Evolutionary conservation across 2,113 vertebrate species (phyloP).

Genomic region (Sinocyclocheilus anophthalmus): DNA sequence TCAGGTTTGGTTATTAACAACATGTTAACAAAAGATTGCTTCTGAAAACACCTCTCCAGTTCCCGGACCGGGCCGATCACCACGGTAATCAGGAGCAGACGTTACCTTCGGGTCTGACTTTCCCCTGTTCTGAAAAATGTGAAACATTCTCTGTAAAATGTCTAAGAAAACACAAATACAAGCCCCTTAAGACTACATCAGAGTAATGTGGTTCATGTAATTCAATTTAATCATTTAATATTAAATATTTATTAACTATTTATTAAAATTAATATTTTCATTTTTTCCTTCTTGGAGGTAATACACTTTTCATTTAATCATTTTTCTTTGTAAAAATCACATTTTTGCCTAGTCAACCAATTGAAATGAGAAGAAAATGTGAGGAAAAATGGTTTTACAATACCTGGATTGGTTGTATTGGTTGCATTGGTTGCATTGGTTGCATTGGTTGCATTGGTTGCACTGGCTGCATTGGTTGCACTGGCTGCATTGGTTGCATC

Average conservation of each 20-base stretch:
- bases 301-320: background rate
- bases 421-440: too few relatives aligned
- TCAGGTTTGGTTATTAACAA: background rate
- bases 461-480: background rate
- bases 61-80: constrained; percentile 69
- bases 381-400: background rate
- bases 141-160: background rate
- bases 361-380: too few relatives aligned
- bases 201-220: background rate
- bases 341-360: background rate
- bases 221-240: background rate
- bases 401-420: constrained; percentile 61
- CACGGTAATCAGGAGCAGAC: constrained; percentile 68
- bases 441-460: background rate
- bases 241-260: background rate
- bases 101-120: constrained; percentile 40
- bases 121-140: constrained; percentile 33
- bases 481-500: constrained; percentile 40
- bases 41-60: constrained; percentile 65
- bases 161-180: background rate
- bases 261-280: background rate
- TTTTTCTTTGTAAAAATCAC: background rate
- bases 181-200: background rate
- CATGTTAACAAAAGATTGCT: background rate
- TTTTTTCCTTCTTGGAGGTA: background rate